A percentile compares a stretch with the other conserved stretches of the same genome.
Conservation (phyloP, 2,888 invertebrate species). For the Nemurella pictetii region DNA sequence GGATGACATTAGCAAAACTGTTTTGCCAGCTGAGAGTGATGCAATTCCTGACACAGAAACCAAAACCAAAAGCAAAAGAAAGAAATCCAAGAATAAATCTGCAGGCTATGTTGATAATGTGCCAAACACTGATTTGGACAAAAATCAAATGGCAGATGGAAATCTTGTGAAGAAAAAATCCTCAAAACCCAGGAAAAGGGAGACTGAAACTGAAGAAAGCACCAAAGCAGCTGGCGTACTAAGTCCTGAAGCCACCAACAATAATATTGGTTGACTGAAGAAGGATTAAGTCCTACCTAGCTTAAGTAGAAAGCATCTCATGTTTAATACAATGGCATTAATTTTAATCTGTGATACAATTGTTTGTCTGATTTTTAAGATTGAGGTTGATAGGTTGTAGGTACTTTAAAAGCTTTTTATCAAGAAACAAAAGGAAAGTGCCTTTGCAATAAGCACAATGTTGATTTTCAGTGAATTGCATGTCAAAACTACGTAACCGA, state of each 20-base stretch:
- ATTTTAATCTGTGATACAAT: constrained; percentile 5
- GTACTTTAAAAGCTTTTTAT: neutral
- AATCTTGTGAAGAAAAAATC: neutral
- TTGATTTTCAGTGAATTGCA: neutral
- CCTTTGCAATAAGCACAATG: neutral
- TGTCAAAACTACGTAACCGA: neutral
- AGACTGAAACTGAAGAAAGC: neutral
- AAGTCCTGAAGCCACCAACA: neutral
- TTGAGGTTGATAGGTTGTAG: neutral
- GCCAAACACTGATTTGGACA: constrained; percentile 15
- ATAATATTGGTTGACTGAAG: no score
- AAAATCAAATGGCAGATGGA: neutral
- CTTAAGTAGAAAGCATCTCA: neutral
- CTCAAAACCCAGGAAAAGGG: neutral
- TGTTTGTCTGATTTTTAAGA: neutral
- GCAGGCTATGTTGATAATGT: neutral
- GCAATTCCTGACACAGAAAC: neutral
- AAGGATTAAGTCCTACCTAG: neutral
- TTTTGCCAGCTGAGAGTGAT: neutral
- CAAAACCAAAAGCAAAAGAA: neutral
- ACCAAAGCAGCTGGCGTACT: neutral
- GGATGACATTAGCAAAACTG: neutral
- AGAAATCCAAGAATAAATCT: constrained; percentile 13
- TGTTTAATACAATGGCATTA: neutral
- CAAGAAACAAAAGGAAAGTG: neutral